These are phyloP conservation scores for Eurystomus gularis DNA, from an alignment of 2,113 vertebrate species.

Conservation along the genomic window DNA sequence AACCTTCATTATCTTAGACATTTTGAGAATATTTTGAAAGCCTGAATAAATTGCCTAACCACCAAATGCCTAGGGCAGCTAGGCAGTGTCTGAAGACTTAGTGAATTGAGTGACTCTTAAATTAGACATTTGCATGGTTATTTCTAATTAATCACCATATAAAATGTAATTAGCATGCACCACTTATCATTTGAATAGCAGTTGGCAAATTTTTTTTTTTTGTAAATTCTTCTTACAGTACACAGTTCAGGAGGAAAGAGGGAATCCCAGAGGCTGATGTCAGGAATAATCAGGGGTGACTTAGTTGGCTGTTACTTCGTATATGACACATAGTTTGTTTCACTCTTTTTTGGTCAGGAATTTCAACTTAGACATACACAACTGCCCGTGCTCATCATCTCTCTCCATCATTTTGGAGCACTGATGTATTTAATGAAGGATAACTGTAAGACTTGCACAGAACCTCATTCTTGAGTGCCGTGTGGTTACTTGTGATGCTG, in stretches of 20 bases:
- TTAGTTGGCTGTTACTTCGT: not conserved
- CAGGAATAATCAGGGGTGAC: conserved; percentile 16
- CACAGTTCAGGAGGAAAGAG: not conserved
- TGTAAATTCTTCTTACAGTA: conserved; percentile 2
- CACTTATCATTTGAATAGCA: conserved; percentile 63
- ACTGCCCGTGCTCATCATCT: not conserved
- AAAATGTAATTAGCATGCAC: conserved; percentile 65
- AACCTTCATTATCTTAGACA: conserved; percentile 69
- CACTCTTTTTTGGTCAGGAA: not conserved
- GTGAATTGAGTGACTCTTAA: conserved; percentile 51
- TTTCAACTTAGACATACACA: not conserved
- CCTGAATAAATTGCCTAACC: conserved; percentile 67
- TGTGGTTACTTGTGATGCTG: not conserved
- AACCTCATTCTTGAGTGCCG: fast-evolving
- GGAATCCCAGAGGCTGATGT: conserved; percentile 51
- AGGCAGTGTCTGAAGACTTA: conserved; percentile 48
- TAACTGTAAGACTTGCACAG: not conserved
- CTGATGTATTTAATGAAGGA: not conserved
- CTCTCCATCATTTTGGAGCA: not conserved
- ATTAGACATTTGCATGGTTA: conserved; percentile 57
- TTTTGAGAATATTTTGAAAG: conserved; percentile 72
- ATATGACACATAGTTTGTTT: not conserved
- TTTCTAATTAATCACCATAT: conserved; percentile 72
- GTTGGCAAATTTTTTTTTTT: conserved; percentile 45
- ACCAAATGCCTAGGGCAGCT: conserved; percentile 40